Evolutionary conservation across 2,888 invertebrate species (phyloP).

Genomic region (Erebia epiphron): DNA sequence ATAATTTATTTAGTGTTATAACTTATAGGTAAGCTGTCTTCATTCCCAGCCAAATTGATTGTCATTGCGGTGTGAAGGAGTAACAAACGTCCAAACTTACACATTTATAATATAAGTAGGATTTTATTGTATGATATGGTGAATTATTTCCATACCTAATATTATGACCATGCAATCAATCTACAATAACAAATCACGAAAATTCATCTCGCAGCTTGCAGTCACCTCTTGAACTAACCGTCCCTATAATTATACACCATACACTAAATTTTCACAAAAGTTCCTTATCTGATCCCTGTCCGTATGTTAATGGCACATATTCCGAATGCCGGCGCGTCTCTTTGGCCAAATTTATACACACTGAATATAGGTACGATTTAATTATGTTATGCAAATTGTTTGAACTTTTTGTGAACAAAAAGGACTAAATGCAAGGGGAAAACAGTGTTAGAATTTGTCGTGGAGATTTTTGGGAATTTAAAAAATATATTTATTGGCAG

Average conservation of each 20-base stretch:
- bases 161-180: too few species aligned
- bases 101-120: too few species aligned
- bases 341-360: conserved; percentile 36
- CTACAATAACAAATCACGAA: not conserved
- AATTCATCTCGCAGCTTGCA: not conserved
- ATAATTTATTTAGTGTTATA: too few species aligned
- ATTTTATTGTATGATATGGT: too few species aligned
- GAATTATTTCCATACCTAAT: too few species aligned
- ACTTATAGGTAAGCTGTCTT: too few species aligned
- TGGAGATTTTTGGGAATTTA: not conserved
- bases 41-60: too few species aligned
- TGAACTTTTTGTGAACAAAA: conserved; percentile 17
- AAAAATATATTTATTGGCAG: too few species aligned
- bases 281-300: conserved; percentile 68
- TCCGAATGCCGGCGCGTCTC: conserved; percentile 62
- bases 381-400: conserved; percentile 39
- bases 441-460: not conserved
- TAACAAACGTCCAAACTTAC: too few species aligned
- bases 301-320: conserved; percentile 76
- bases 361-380: conserved; percentile 30
- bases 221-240: conserved; percentile 12
- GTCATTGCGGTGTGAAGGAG: too few species aligned
- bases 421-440: not conserved
- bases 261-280: conserved; percentile 77
- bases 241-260: conserved; percentile 69